Percentiles rank a stretch among this genome's conserved stretches.
These are phyloP conservation scores for Erynnis tages DNA, from an alignment of 2,888 invertebrate species.

Conservation along the genomic window DNA sequence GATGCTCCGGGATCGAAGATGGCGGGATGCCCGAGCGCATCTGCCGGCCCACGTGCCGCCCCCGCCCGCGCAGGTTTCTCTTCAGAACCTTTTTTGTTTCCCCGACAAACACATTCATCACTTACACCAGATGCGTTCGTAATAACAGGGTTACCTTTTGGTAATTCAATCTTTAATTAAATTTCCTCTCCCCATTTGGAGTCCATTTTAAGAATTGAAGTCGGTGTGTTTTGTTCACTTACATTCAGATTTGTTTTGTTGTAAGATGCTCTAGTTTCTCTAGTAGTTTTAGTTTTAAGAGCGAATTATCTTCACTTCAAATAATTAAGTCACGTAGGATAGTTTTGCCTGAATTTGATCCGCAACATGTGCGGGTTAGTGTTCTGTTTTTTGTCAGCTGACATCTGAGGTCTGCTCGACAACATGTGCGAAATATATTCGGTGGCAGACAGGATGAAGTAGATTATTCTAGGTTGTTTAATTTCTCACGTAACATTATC, in stretches of 20 bases:
- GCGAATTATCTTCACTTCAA: slow-evolving; percentile 26
- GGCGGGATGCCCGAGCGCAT: slow-evolving; percentile 67
- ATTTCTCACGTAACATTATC: slow-evolving; percentile 4
- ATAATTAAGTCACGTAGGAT: slow-evolving; percentile 44
- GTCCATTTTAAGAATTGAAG: slow-evolving; percentile 46
- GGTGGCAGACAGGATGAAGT: slow-evolving; percentile 49
- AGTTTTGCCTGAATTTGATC: slow-evolving; percentile 54
- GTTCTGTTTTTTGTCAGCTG: slow-evolving; percentile 71
- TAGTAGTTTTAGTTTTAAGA: slow-evolving; percentile 37
- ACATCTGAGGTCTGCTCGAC: slow-evolving; percentile 60
- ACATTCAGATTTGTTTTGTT: slow-evolving; percentile 37
- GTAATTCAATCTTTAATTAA: slow-evolving; percentile 69
- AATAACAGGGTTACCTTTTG: slow-evolving; percentile 63
- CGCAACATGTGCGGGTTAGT: slow-evolving; percentile 58
- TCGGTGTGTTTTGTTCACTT: slow-evolving; percentile 47
- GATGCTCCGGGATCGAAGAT: slow-evolving; percentile 32
- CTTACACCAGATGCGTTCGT: slow-evolving; percentile 70
- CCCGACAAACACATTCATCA: slow-evolving; percentile 66
- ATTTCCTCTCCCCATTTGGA: slow-evolving; percentile 54
- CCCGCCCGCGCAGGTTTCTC: slow-evolving; percentile 66
- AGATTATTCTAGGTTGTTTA: slow-evolving; percentile 44
- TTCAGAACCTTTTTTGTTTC: slow-evolving; percentile 57
- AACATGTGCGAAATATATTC: slow-evolving; percentile 70
- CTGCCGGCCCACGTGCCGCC: slow-evolving; percentile 78
- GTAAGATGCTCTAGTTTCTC: slow-evolving; percentile 25